phyloP scores from a whole-genome alignment of 1,140 invertebrate species.

The Macrosteles quadrilineatus region DNA sequence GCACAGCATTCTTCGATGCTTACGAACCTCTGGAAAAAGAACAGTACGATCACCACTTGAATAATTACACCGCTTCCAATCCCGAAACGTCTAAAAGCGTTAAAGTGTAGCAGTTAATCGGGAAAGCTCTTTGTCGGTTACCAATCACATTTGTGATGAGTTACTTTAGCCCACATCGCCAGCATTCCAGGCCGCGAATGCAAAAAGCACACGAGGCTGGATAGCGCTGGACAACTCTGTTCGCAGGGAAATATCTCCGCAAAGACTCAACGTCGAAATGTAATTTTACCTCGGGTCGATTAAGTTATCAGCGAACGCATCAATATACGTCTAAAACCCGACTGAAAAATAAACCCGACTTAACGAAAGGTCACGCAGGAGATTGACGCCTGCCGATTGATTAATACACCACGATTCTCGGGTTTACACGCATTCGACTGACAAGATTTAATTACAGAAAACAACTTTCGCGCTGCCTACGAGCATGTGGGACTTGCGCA shows the following conservation, averaged over 20 bases:
- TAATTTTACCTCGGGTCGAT: conserved; percentile 10
- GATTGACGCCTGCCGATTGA: conserved; percentile 10
- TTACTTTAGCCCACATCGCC: background rate
- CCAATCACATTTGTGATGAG: background rate
- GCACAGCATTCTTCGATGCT: too few relatives aligned
- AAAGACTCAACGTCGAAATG: conserved; percentile 2
- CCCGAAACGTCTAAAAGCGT: too few relatives aligned
- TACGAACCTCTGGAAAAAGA: too few relatives aligned
- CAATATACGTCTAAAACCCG: conserved; percentile 8
- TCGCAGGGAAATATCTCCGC: background rate
- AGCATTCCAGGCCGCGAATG: conserved; percentile 15
- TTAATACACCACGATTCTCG: conserved; percentile 5
- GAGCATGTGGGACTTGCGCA: background rate
- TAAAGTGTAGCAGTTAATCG: too few relatives aligned
- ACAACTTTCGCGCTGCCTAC: conserved; percentile 18
- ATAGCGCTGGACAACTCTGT: conserved; percentile 14
- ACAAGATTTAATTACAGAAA: conserved; percentile 18
- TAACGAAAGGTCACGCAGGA: background rate
- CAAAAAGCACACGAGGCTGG: background rate
- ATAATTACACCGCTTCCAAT: too few relatives aligned
- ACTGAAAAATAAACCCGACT: background rate
- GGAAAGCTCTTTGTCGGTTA: too few relatives aligned
- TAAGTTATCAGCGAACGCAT: conserved; percentile 19
- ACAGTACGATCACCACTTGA: too few relatives aligned
- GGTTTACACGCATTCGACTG: conserved; percentile 20